Conservation (phyloP, 2,888 invertebrate species). For the Galerucella nymphaeae region DNA sequence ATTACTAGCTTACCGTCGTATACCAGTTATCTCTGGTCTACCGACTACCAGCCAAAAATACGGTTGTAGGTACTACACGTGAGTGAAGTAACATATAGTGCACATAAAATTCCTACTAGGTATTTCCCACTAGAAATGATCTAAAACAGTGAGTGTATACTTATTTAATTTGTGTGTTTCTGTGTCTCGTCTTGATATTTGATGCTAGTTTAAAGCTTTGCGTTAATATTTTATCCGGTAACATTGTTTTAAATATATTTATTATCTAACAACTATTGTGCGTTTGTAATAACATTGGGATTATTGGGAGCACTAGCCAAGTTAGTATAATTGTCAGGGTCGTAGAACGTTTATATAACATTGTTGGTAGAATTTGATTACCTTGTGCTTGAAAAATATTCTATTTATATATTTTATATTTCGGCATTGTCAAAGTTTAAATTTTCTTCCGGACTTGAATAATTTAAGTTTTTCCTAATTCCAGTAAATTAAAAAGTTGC, state of each 20-base stretch:
- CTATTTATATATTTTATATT: not conserved
- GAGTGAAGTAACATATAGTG: conserved; percentile 4
- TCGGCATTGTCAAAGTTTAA: no score
- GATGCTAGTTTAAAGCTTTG: not conserved
- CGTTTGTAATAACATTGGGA: conserved; percentile 5
- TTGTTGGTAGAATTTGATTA: not conserved
- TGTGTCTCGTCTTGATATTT: not conserved
- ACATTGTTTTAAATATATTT: conserved; percentile 11
- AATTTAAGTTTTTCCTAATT: no score
- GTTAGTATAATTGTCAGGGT: conserved; percentile 13
- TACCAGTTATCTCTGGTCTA: no score
- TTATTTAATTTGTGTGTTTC: not conserved
- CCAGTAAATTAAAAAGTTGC: no score
- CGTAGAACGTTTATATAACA: conserved; percentile 19
- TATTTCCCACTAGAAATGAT: not conserved
- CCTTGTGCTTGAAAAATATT: not conserved
- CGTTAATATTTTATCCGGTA: not conserved
- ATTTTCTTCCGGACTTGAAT: no score
- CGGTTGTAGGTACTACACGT: conserved; percentile 5
- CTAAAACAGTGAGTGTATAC: conserved; percentile 1
- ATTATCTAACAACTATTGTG: conserved; percentile 6
- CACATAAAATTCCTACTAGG: not conserved
- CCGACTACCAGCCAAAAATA: not conserved
- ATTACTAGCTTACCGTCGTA: not conserved
- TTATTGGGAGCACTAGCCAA: conserved; percentile 21